These are phyloP conservation scores for Cerastis rubricosa DNA, from an alignment of 2,888 invertebrate species.

Conservation along the genomic window DNA sequence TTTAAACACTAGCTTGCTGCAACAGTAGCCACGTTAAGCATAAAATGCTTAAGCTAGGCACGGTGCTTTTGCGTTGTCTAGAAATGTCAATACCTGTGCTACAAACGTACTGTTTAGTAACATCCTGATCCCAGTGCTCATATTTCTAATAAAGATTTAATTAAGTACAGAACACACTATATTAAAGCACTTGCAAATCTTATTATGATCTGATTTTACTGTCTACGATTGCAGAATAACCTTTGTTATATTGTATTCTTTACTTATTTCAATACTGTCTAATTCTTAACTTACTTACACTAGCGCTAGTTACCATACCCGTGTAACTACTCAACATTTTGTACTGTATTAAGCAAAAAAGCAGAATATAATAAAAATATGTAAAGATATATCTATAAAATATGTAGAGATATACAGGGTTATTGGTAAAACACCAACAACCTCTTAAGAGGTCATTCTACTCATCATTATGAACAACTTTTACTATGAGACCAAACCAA, in stretches of 20 bases:
- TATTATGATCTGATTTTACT: neutral
- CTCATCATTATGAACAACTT: too few species aligned
- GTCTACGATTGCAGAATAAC: neutral
- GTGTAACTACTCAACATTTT: slow-evolving; percentile 6
- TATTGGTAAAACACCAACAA: too few species aligned
- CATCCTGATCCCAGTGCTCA: neutral
- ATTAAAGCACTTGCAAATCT: neutral
- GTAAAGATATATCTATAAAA: too few species aligned
- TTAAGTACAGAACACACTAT: slow-evolving; percentile 31
- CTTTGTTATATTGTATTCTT: neutral
- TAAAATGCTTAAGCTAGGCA: neutral
- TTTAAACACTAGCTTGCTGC: neutral
- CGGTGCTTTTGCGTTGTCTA: neutral
- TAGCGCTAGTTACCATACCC: slow-evolving; percentile 41
- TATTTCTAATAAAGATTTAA: neutral
- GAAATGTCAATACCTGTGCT: too few species aligned
- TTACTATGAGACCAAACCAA: too few species aligned
- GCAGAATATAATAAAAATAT: neutral
- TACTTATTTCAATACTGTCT: slow-evolving; percentile 1
- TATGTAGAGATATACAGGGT: too few species aligned
- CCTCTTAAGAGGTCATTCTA: too few species aligned
- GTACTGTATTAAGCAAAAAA: neutral
- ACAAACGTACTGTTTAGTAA: slow-evolving; percentile 13
- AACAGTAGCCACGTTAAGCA: neutral
- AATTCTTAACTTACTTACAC: neutral